Conservation (phyloP, 2,888 invertebrate genomes). For the Torymus tubicola region DNA sequence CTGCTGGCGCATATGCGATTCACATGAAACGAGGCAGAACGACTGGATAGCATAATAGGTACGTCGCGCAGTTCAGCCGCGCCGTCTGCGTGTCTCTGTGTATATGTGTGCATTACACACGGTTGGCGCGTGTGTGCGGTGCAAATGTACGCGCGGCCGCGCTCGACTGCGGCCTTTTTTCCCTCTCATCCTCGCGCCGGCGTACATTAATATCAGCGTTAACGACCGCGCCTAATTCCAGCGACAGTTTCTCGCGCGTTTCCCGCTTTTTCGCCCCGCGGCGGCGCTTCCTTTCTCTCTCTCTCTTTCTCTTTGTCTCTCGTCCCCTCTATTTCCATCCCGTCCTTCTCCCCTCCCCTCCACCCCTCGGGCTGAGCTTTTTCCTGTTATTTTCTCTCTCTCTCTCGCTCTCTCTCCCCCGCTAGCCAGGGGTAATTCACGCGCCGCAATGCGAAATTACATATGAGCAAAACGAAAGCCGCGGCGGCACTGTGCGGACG, state of each 20-base stretch:
- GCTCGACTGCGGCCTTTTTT: conserved; percentile 10
- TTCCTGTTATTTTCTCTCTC: neutral
- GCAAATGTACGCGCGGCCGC: too few relatives aligned
- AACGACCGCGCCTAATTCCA: conserved; percentile 60
- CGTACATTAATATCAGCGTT: conserved; percentile 62
- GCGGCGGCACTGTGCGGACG: conserved; percentile 58
- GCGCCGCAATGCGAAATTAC: conserved; percentile 29
- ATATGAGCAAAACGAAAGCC: conserved; percentile 23
- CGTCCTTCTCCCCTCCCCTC: neutral
- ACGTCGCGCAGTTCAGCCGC: neutral
- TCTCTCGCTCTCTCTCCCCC: neutral
- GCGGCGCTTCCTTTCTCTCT: conserved; percentile 11
- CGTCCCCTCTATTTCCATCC: conserved; percentile 1
- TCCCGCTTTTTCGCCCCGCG: conserved; percentile 50
- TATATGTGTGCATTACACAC: neutral
- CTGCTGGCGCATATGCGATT: conserved; percentile 25
- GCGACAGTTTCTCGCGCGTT: conserved; percentile 57
- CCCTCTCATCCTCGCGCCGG: conserved; percentile 3
- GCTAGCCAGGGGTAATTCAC: conserved; percentile 17
- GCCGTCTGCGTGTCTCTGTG: neutral
- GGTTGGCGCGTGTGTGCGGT: neutral
- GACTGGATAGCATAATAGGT: conserved; percentile 37
- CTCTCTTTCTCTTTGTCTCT: conserved; percentile 7
- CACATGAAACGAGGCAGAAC: conserved; percentile 36
- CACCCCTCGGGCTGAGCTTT: neutral